Base-by-base conservation (phyloP, 2,888 invertebrate genomes). In the Carterocephalus palaemon region DNA sequence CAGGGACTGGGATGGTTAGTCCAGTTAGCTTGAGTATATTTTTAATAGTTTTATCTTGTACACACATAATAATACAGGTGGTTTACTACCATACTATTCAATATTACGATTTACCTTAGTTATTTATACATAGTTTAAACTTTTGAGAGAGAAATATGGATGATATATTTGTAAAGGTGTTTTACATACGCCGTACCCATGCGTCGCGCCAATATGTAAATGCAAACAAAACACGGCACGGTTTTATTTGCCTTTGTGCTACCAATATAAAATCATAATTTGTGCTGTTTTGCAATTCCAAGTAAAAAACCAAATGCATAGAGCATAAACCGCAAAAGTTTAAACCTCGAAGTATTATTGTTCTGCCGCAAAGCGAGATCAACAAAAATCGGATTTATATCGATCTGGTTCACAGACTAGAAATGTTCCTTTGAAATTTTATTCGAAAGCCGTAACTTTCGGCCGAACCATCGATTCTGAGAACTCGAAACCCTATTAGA, bases 401-500 rank as follows among this genome's bases (percentile, higher is more conserved):
- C 43, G 43, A 43, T 36, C 36, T 23, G 8, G 36, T 16, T 42
- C 34, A 42, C 43, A 43, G 36, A 43, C 36, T 36, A 43, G 36
- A 43, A 43, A 43, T 36, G 8, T 36, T 36, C 51, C 47, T 49
- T 53, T 51, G 42, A 51, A 54, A 52, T 53, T 49, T 49, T 52
- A 51, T 51, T 47, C 36, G 28, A 26, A 52, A 60, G 54, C 52
- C 62, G 56, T 53, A 41, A 48, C 36, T 34, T 43, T 54, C 53
- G 52, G 60, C 60, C 61, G 57, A 76, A 66, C 71, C 72, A 77
- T 78, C 74, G 78, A 79, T 77, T 71, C 69, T 64, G 64, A 62
- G 69, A 66, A 65, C 60, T 70, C 61, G 67, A 64, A 61, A 59
- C 61, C 70, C 78, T 75, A 82, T 84, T 82, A 80, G 82, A 81